Conservation (phyloP, 2,888 invertebrate species). For the Noctua fimbriata region DNA sequence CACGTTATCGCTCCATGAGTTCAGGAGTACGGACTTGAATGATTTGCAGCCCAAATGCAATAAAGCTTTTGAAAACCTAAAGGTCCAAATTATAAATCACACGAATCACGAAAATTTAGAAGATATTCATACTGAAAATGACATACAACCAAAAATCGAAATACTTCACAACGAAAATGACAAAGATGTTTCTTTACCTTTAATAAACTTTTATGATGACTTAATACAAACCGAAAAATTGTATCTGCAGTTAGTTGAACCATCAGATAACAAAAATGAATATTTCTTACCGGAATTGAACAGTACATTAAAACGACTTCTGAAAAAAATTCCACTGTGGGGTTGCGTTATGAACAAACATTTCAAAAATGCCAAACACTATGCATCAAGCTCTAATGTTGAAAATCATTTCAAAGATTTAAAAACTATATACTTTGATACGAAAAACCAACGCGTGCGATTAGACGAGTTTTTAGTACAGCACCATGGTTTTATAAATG, state of each 20-base stretch:
- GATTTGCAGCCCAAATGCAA: constrained; percentile 32
- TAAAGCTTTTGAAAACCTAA: constrained; percentile 34
- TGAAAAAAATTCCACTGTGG: constrained; percentile 48
- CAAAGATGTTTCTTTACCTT: constrained; percentile 23
- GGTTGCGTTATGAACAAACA: constrained; percentile 43
- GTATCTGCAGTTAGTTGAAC: constrained; percentile 39
- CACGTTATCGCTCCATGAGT: constrained; percentile 25
- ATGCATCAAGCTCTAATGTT: constrained; percentile 47
- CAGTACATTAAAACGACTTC: constrained; percentile 43
- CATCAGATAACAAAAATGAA: constrained; percentile 41
- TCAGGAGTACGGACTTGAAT: constrained; percentile 29
- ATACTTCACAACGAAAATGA: constrained; percentile 31
- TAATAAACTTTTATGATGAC: constrained; percentile 39
- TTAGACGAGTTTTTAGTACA: constrained; percentile 52
- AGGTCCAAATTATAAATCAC: constrained; percentile 26
- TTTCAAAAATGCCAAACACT: constrained; percentile 40
- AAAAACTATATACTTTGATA: constrained; percentile 51
- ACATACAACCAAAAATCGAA: constrained; percentile 30
- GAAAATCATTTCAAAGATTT: constrained; percentile 56
- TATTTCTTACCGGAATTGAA: constrained; percentile 44
- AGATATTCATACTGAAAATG: constrained; percentile 29
- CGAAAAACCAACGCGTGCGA: constrained; percentile 40
- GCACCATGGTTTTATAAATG: constrained; percentile 42
- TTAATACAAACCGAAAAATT: constrained; percentile 48
- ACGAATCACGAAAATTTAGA: constrained; percentile 28